phyloP scores from a whole-genome alignment of 2,888 invertebrate species.

The Caenorhabditis auriculariae region DNA sequence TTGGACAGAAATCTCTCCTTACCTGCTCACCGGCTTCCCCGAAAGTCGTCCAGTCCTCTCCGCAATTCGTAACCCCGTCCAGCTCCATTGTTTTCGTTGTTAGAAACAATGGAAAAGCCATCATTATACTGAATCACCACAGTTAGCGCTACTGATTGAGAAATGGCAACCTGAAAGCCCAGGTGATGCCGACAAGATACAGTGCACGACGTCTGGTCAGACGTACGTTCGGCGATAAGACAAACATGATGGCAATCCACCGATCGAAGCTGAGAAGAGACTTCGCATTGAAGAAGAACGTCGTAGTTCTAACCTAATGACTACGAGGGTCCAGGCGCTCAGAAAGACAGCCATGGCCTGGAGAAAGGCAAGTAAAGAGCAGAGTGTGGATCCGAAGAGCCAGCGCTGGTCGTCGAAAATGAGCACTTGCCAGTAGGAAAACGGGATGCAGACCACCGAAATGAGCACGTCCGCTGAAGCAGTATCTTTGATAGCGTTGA shows the following conservation, averaged over 20 bases:
- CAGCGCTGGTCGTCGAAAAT: slow-evolving; percentile 65
- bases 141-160: not conserved
- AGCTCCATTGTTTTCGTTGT: slow-evolving; percentile 33
- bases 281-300: not conserved
- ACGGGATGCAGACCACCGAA: slow-evolving; percentile 66
- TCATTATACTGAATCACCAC: slow-evolving; percentile 36
- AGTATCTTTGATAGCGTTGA: not conserved
- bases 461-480: slow-evolving; percentile 65
- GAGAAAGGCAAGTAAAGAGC: slow-evolving; percentile 65
- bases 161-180: slow-evolving; percentile 43
- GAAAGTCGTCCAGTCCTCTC: slow-evolving; percentile 52
- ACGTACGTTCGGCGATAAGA: slow-evolving; percentile 53
- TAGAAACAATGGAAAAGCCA: slow-evolving; percentile 57
- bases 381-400: slow-evolving; percentile 66
- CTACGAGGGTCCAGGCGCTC: slow-evolving; percentile 66
- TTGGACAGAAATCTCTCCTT: no score
- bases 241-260: slow-evolving; percentile 62
- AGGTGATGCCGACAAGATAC: slow-evolving; percentile 54
- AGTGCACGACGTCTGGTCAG: slow-evolving; percentile 50
- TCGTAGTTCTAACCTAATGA: slow-evolving; percentile 57
- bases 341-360: slow-evolving; percentile 66
- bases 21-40: slow-evolving; percentile 24
- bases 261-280: slow-evolving; percentile 55
- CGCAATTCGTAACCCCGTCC: slow-evolving; percentile 35
- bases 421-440: slow-evolving; percentile 66